Percentiles rank a stretch among this genome's conserved stretches.
Conservation (phyloP, 1,140 invertebrate genomes). For the Mya arenaria region DNA sequence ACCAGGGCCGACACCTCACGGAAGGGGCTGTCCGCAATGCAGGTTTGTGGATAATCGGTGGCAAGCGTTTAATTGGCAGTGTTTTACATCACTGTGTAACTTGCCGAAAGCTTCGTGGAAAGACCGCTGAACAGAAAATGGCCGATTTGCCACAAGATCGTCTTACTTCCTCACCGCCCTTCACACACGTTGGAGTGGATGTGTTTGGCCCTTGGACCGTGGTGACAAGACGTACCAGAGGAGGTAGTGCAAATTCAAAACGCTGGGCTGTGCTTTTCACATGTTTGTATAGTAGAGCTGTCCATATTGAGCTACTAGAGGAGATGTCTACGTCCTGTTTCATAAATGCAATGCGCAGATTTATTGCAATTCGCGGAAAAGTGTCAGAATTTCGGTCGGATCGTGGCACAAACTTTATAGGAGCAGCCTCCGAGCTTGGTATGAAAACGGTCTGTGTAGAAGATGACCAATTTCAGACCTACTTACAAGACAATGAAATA, state of each 20-base stretch:
- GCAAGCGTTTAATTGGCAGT: constrained; percentile 42
- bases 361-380: neutral
- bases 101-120: constrained; percentile 37
- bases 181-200: neutral
- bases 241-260: neutral
- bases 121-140: constrained; percentile 35
- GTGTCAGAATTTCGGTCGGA: constrained; percentile 20
- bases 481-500: no score
- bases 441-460: no score
- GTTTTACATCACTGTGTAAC: constrained; percentile 47
- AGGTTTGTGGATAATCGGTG: constrained; percentile 64
- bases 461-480: no score
- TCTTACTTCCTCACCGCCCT: neutral
- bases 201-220: neutral
- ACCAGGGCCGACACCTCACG: constrained; percentile 58
- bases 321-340: constrained; percentile 49
- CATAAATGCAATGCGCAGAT: constrained; percentile 52
- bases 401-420: constrained; percentile 57
- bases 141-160: constrained; percentile 42
- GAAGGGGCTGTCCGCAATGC: constrained; percentile 49
- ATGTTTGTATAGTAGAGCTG: neutral
- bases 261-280: constrained; percentile 2
- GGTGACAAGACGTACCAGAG: neutral
- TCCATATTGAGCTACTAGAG: constrained; percentile 59
- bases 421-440: no score